These are phyloP conservation scores for Morphnarchus princeps DNA, from an alignment of 2,113 vertebrate species.

Conservation along the genomic window DNA sequence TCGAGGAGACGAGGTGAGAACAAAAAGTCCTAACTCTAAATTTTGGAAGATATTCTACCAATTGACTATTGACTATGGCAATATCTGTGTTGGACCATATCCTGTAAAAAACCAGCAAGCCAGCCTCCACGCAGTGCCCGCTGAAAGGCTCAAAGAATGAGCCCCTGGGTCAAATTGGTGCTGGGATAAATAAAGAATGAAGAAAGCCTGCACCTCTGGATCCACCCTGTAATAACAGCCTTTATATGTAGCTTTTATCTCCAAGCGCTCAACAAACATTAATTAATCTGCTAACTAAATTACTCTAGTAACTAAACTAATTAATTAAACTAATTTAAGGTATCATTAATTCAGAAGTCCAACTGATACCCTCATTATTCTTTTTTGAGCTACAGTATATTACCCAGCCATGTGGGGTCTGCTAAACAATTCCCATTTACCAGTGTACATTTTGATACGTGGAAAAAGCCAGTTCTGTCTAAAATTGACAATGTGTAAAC, in stretches of 20 bases:
- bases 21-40: not conserved
- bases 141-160: not conserved
- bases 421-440: slow-evolving; percentile 57
- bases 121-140: not conserved
- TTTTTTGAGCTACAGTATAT: slow-evolving; percentile 29
- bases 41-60: not conserved
- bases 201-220: not conserved
- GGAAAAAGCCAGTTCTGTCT: slow-evolving; percentile 50
- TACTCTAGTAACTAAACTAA: slow-evolving; percentile 67
- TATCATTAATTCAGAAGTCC: slow-evolving; percentile 72
- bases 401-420: slow-evolving; percentile 33
- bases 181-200: not conserved
- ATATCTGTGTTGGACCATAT: not conserved
- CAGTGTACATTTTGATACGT: slow-evolving; percentile 43
- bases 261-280: slow-evolving; percentile 55
- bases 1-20: not conserved
- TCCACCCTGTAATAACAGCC: not conserved
- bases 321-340: slow-evolving; percentile 75
- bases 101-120: not conserved
- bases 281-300: slow-evolving; percentile 72
- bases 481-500: slow-evolving; percentile 68
- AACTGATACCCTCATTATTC: slow-evolving; percentile 61
- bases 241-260: slow-evolving; percentile 37
- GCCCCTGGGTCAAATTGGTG: not conserved
- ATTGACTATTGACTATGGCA: not conserved